Percentiles rank a stretch among this genome's conserved stretches.
Evolutionary conservation across 2,113 vertebrate species (phyloP).

Genomic region (Xerus inauris): DNA sequence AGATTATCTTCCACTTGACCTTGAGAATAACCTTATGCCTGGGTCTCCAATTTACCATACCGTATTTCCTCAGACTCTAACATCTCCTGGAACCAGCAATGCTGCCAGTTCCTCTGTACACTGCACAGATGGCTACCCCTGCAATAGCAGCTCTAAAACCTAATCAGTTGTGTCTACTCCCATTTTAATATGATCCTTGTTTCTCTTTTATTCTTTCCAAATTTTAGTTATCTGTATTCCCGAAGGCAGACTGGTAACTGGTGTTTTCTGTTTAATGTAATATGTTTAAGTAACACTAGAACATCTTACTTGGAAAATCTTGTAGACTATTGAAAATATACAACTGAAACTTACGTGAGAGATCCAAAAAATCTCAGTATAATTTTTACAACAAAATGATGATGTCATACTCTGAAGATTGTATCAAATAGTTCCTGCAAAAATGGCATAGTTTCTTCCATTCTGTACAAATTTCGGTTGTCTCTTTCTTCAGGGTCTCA

Average conservation of each 20-base stretch:
- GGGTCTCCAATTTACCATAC: too few species aligned
- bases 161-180: background rate
- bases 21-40: background rate
- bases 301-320: background rate
- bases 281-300: background rate
- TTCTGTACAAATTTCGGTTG: background rate
- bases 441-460: background rate
- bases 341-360: background rate
- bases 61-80: background rate
- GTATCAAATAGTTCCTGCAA: background rate
- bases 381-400: background rate
- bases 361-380: background rate
- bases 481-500: background rate
- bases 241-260: background rate
- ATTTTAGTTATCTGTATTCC: background rate
- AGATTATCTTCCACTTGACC: background rate
- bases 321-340: background rate
- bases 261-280: background rate
- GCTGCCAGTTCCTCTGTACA: background rate
- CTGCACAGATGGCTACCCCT: background rate
- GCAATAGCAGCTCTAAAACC: background rate
- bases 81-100: background rate
- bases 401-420: background rate
- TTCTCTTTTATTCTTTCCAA: background rate
- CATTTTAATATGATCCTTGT: background rate